Evolutionary conservation across 2,797 vertebrate species (phyloP).

Genomic region (Chiroxiphia lanceolata): DNA sequence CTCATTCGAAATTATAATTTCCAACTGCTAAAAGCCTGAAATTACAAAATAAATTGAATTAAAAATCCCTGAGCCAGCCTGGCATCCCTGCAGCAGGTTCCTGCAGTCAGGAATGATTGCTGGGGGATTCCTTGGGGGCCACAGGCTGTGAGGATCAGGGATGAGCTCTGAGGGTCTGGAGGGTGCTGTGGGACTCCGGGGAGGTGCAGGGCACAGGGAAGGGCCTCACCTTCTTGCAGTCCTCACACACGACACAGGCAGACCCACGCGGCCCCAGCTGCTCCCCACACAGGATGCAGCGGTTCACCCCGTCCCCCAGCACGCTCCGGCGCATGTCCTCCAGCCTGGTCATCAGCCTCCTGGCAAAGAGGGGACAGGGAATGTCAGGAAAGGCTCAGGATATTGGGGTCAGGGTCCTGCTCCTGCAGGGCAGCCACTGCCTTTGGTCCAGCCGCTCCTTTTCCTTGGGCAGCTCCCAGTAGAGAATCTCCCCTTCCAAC

Average conservation of each 20-base stretch:
- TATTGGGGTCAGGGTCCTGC: rapidly evolving
- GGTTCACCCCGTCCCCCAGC: constrained; percentile 87
- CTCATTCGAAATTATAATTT: neutral
- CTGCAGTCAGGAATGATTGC: neutral
- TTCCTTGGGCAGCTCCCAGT: rapidly evolving
- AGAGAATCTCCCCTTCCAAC: neutral
- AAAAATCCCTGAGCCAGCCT: neutral
- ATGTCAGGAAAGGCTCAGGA: neutral
- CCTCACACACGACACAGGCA: constrained; percentile 85
- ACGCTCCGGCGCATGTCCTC: constrained; percentile 88
- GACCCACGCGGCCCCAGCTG: constrained; percentile 83
- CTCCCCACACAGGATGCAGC: constrained; percentile 89
- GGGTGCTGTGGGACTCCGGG: neutral
- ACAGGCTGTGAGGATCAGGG: neutral
- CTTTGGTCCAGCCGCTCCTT: neutral
- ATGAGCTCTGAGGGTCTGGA: too few species aligned
- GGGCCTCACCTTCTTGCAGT: constrained; percentile 88
- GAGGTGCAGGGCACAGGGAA: too few species aligned
- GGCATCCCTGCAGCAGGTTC: neutral
- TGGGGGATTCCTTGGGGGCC: neutral
- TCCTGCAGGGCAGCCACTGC: neutral
- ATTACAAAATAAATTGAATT: neutral
- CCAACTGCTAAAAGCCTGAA: neutral
- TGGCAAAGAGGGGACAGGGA: constrained; percentile 39
- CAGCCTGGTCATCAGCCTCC: constrained; percentile 88